Percentiles rank a stretch among this genome's conserved stretches.
Conservation (phyloP, 2,113 vertebrate genomes). For the Phylloscopus trochilus region DNA sequence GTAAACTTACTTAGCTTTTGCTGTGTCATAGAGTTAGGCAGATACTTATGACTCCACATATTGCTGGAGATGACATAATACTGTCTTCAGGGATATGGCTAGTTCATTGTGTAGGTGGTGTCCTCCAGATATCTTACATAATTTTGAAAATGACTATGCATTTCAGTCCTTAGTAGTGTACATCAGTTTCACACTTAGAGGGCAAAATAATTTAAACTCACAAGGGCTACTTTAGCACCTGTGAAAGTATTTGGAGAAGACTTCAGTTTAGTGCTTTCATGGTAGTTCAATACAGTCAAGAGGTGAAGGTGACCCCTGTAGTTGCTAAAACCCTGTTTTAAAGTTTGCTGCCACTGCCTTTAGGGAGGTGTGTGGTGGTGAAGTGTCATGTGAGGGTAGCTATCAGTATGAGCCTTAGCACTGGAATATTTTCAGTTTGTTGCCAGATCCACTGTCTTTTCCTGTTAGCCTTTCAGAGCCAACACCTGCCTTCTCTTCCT, state of each 20-base stretch:
- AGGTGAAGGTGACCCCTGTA: neutral
- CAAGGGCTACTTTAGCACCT: neutral
- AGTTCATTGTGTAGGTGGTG: neutral
- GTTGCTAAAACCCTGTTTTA: neutral
- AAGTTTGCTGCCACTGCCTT: neutral
- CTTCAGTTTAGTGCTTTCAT: neutral
- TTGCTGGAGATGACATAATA: neutral
- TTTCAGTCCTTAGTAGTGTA: neutral
- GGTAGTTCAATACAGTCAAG: neutral
- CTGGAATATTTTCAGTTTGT: neutral
- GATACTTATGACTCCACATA: rapidly evolving
- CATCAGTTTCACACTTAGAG: neutral
- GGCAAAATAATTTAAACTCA: neutral
- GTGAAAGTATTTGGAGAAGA: neutral
- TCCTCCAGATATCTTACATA: neutral
- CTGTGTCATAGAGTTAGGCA: neutral
- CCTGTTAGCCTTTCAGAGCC: neutral
- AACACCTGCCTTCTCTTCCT: neutral
- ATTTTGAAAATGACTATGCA: neutral
- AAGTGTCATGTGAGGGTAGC: neutral
- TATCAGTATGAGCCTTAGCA: neutral
- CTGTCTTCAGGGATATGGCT: neutral
- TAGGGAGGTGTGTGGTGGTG: neutral
- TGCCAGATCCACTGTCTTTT: neutral
- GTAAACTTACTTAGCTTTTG: neutral